Conservation (phyloP, 2,797 vertebrate genomes). For the Neosilurus mollespiculum region DNA sequence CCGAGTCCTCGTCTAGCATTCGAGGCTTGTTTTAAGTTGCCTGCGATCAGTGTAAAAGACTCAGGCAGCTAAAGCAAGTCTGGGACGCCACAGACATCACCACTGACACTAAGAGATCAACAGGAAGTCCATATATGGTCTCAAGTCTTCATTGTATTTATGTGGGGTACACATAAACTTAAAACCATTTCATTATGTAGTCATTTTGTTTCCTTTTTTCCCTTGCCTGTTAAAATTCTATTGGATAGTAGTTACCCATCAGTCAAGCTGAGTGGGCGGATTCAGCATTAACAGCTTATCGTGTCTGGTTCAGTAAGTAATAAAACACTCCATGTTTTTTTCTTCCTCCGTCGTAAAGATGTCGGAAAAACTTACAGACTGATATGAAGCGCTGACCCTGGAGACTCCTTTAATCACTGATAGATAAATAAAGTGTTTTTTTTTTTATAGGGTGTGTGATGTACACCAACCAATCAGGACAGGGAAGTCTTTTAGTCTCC, state of each 20-base stretch:
- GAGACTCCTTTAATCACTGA: background rate
- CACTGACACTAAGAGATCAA: background rate
- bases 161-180: background rate
- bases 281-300: background rate
- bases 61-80: constrained; percentile 99
- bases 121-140: constrained; percentile 22
- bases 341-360: background rate
- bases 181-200: background rate
- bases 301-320: background rate
- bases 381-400: background rate
- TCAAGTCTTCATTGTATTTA: background rate
- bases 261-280: constrained; percentile 1
- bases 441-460: background rate
- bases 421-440: too few species aligned
- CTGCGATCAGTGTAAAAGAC: constrained; percentile 78
- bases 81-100: constrained; percentile 71
- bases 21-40: constrained; percentile 95
- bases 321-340: too few species aligned
- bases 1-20: constrained; percentile 62
- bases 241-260: background rate
- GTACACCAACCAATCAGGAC: background rate
- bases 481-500: background rate
- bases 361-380: background rate
- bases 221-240: background rate
- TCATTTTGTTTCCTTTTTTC: background rate